Base-by-base conservation (phyloP, 2,113 vertebrate species). In the Potamarius usumacintae region DNA sequence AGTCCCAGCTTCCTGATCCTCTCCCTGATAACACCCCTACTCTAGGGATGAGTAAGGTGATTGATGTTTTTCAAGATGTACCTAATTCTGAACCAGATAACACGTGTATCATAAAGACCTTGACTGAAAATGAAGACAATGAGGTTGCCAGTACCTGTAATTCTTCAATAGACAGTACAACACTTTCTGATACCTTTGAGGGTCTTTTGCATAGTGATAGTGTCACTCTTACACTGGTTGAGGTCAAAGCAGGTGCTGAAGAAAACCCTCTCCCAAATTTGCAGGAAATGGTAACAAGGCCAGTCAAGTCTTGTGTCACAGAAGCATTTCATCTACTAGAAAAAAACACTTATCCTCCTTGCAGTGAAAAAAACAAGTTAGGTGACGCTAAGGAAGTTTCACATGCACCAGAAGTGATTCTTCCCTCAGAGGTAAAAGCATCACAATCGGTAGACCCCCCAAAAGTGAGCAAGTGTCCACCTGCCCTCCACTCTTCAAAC, bases 141-240 rank as follows among this genome's bases (percentile, higher is more conserved):
- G 42, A 34, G 14, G 8, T 18, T 57, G 18, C 17, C 22, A 60
- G 48, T 58, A 25, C 25, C n/a, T 52, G 80, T 25, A 90, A 93
- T 88, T 30, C 91, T 1, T 93, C 94, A 0, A 93, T 96, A 1
- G 92, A 94, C 1, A 93, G 89, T 69, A 89, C 91, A 0, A 87
- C 83, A 22, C 87, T 94, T 85, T 93, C 94, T 20, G 85, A 91
- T 22, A 87, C 91, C 12, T 95, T 96, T 50, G 94, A 96, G 90
- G 92, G 92, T 65, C 92, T 95, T 74, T 89, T 90, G 25, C 91
- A 92, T 4, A 62, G 79, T 60, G 95, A 95, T 91, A 91, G 95
- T 58, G 78, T 97, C 74, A 96, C 95, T 0, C 93, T 97, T 85
- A 95, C 95, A 0, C 90, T 96, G 83, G 93, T 96, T 89, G 96